phyloP scores from a whole-genome alignment of 2,797 vertebrate genomes.

The Hozukius guyotensis region DNA sequence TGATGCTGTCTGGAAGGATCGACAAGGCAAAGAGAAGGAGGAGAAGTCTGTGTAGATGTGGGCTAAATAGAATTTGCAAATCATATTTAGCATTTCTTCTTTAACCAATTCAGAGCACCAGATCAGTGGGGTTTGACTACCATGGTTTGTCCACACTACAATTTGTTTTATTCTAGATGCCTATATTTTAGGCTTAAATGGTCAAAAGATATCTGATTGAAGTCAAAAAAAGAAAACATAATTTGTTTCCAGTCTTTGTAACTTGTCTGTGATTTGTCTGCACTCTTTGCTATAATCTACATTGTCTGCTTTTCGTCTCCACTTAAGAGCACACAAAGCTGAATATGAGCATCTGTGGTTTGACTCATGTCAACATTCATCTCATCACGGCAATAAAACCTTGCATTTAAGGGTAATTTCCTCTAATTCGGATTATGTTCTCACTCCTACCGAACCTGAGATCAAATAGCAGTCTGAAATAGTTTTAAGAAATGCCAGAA shows the following conservation, averaged over 20 bases:
- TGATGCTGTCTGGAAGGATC: constrained; percentile 11
- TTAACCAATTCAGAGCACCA: neutral
- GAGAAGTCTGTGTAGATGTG: neutral
- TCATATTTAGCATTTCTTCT: constrained; percentile 20
- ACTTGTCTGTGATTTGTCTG: neutral
- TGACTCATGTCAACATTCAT: neutral
- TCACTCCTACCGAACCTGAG: neutral
- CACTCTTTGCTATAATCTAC: neutral
- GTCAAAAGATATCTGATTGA: neutral
- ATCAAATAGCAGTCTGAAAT: neutral
- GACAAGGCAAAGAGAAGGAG: constrained; percentile 14
- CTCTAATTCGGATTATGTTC: neutral
- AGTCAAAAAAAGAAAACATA: neutral
- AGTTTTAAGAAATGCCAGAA: constrained; percentile 11
- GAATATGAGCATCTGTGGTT: constrained; percentile 1
- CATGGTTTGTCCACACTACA: neutral
- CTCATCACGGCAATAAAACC: neutral
- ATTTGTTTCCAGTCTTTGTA: neutral
- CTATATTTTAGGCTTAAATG: neutral
- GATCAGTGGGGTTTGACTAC: neutral
- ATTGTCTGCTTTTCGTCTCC: constrained; percentile 11
- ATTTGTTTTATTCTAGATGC: neutral
- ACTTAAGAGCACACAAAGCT: constrained; percentile 1
- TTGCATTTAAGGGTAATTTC: neutral
- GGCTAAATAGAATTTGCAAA: constrained; percentile 25